These are phyloP conservation scores for Parasteatoda tepidariorum DNA, from an alignment of 1,140 invertebrate species.

Conservation along the genomic window DNA sequence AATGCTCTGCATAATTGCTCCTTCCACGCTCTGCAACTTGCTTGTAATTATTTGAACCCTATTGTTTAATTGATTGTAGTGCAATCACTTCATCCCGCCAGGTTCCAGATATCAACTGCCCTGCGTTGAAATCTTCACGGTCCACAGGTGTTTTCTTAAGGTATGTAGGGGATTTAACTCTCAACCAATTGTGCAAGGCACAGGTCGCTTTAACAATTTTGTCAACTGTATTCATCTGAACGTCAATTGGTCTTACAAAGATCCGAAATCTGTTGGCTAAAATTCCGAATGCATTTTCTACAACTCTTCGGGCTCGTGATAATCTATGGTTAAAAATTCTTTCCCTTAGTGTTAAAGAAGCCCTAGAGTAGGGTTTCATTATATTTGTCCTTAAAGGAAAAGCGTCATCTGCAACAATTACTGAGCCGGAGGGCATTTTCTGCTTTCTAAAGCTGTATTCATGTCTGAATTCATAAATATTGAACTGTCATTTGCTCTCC, in stretches of 20 bases:
- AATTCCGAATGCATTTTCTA: no score
- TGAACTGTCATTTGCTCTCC: conserved; percentile 29
- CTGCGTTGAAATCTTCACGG: no score
- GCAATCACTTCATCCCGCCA: no score
- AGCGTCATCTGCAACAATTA: conserved; percentile 64
- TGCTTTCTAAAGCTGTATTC: conserved; percentile 53
- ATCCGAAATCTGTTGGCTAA: background rate
- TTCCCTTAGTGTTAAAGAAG: background rate
- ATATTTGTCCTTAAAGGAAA: conserved; percentile 62
- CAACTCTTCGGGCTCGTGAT: background rate
- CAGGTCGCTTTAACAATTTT: background rate
- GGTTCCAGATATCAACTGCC: no score
- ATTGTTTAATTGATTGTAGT: no score
- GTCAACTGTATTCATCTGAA: background rate
- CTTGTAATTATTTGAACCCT: no score
- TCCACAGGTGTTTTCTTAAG: no score
- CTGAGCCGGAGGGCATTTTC: conserved; percentile 50
- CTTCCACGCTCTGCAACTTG: no score
- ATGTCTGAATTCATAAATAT: conserved; percentile 51
- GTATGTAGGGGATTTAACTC: no score
- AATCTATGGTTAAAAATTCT: background rate
- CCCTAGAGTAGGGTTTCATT: conserved; percentile 48
- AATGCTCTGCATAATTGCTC: no score
- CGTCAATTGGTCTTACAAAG: background rate
- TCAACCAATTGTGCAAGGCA: background rate